These are phyloP conservation scores for Micromys minutus DNA, from an alignment of 2,113 vertebrate species.

Conservation along the genomic window DNA sequence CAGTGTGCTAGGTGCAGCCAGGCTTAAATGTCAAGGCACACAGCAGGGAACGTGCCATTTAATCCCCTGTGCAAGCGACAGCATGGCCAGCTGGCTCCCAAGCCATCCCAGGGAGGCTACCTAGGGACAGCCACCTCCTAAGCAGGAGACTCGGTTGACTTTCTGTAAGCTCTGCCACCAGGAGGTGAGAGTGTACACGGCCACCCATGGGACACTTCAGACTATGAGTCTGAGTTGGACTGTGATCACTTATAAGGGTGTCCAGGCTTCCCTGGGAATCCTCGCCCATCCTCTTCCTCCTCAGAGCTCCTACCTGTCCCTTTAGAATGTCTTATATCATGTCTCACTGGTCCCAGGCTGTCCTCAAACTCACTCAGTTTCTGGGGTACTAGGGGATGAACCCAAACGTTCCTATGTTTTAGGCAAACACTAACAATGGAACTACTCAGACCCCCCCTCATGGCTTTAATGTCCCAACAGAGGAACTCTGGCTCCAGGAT, in stretches of 20 bases:
- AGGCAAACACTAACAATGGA: neutral
- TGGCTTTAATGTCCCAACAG: neutral
- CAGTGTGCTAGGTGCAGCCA: neutral
- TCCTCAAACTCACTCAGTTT: neutral
- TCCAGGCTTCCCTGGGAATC: neutral
- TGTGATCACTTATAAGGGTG: neutral
- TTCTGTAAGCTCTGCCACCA: neutral
- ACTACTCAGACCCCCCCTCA: neutral
- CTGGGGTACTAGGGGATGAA: neutral
- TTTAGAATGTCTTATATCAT: neutral
- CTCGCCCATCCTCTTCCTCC: neutral
- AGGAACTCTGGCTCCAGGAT: neutral
- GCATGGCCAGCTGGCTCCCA: neutral
- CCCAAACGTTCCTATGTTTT: neutral
- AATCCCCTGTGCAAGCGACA: neutral
- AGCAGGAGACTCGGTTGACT: neutral
- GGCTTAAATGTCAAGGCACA: neutral
- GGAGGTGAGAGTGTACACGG: accelerated
- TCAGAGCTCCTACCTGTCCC: neutral
- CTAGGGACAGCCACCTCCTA: accelerated
- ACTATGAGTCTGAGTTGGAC: neutral
- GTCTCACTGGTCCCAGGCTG: neutral
- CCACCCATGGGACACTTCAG: neutral
- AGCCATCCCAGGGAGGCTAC: no score
- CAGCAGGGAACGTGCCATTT: accelerated